Percentiles rank a stretch among this genome's conserved stretches.
These are phyloP conservation scores for Pagrus major DNA, from an alignment of 2,113 vertebrate species.

Conservation along the genomic window DNA sequence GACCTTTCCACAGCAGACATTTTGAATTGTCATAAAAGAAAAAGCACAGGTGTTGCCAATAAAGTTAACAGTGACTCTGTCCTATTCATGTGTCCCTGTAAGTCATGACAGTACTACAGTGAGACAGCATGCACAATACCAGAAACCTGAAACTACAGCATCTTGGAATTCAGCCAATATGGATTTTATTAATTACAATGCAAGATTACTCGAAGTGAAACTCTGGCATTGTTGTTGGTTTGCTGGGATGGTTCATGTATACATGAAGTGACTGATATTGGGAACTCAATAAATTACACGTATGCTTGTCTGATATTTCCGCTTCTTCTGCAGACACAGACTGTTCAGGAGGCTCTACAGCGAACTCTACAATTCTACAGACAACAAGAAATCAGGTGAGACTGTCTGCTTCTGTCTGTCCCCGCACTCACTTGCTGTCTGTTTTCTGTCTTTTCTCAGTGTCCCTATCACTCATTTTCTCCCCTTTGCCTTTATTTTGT, in stretches of 20 bases:
- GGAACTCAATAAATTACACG: background rate
- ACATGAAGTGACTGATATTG: background rate
- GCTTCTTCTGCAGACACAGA: slow-evolving; percentile 88
- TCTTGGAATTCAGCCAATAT: background rate
- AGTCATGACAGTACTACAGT: background rate
- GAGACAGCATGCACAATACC: background rate
- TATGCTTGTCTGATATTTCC: background rate
- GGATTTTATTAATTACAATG: background rate
- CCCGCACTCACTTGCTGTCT: slow-evolving; percentile 9
- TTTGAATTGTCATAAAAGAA: background rate
- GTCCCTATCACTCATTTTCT: slow-evolving; percentile 25
- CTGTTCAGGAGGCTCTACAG: slow-evolving; percentile 94
- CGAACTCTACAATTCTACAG: slow-evolving; percentile 93
- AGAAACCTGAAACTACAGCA: slow-evolving; percentile 11
- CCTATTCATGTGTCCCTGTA: background rate
- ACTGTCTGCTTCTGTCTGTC: slow-evolving; percentile 9
- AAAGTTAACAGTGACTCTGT: background rate
- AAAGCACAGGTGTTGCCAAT: background rate
- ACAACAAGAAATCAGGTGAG: slow-evolving; percentile 93
- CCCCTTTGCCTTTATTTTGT: slow-evolving; percentile 20
- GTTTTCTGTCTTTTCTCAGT: slow-evolving; percentile 8
- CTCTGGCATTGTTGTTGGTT: background rate
- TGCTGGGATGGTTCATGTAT: background rate
- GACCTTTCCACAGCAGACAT: background rate
- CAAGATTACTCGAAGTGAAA: background rate